Evolutionary conservation across 2,797 vertebrate genomes (phyloP).

Genomic region (Numenius phaeopus): DNA sequence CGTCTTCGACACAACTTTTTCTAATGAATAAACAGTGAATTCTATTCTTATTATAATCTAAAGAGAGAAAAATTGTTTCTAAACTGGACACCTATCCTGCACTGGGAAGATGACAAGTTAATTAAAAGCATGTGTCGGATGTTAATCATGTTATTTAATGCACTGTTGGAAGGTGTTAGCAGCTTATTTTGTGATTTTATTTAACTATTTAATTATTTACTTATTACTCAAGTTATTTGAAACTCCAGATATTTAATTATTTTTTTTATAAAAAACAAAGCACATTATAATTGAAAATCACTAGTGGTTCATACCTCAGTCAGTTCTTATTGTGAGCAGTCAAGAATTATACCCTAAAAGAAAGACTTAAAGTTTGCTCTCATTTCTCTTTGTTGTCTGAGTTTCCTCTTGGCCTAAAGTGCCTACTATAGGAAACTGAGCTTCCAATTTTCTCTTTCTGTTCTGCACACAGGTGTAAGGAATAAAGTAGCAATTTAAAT

Average conservation of each 20-base stretch:
- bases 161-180: not conserved
- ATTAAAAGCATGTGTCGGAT: not conserved
- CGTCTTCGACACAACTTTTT: not conserved
- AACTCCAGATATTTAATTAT: not conserved
- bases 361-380: not conserved
- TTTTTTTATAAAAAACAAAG: not conserved
- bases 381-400: not conserved
- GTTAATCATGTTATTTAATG: not conserved
- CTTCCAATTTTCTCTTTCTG: not conserved
- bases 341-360: not conserved
- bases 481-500: conserved; percentile 28
- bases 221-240: not conserved
- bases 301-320: not conserved
- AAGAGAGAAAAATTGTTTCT: not conserved
- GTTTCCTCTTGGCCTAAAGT: not conserved
- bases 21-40: not conserved
- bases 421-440: not conserved
- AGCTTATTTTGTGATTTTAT: not conserved
- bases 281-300: not conserved
- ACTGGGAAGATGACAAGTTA: not conserved
- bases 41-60: not conserved
- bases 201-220: not conserved
- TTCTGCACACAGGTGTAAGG: not conserved
- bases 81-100: not conserved
- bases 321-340: not conserved